Evolutionary conservation across 2,888 invertebrate genomes (phyloP), one percentile per base, ranked within the genome.

Genomic region (Junonia oenone): DNA sequence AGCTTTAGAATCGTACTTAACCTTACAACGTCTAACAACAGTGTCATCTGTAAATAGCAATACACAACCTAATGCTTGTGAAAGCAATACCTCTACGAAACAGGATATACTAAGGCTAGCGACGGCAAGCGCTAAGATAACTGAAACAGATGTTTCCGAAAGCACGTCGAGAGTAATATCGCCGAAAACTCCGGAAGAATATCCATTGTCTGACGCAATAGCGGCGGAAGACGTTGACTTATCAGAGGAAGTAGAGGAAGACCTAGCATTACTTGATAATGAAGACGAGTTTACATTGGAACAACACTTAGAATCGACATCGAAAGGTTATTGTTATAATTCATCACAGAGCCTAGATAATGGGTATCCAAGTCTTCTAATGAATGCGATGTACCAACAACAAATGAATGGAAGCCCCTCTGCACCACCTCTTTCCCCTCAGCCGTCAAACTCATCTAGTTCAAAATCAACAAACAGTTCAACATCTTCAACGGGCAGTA

Each of bases 1-100:
- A 85, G 96, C 96, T 26, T 85, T 96, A 59, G 96, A 96, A 90
- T 96, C 96, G 43, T 96, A 96, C 87, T 91, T 96, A 77, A 94
- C 96, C 47, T 86, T 96, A 61, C 96, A 96, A 86, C 92, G 96
- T 64, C 91, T 96, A 51, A 95, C 95, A 47, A 91, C 93, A 19
- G 93, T 93, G 50, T 92, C 93, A n/a, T 89, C 92, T n/a, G 88
- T 91, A 49, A 85, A 78, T 61, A 81, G 71, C 59, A 71, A 83
- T 63, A 76, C 67, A 58, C 79, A 75, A 75, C 68, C 83, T 27
- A 85, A 75, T 58, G 62, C 75, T 45, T 67, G 79, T 38, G 87
- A 86, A 58, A 81, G 61, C 65, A 78, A 65, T 71, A 72, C 81
- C 19, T 85, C 91, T 45, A 88, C 92, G 45, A 93, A 94, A 73